Evolutionary conservation across 2,888 invertebrate genomes (phyloP).

Genomic region (Ditula angustiorana): DNA sequence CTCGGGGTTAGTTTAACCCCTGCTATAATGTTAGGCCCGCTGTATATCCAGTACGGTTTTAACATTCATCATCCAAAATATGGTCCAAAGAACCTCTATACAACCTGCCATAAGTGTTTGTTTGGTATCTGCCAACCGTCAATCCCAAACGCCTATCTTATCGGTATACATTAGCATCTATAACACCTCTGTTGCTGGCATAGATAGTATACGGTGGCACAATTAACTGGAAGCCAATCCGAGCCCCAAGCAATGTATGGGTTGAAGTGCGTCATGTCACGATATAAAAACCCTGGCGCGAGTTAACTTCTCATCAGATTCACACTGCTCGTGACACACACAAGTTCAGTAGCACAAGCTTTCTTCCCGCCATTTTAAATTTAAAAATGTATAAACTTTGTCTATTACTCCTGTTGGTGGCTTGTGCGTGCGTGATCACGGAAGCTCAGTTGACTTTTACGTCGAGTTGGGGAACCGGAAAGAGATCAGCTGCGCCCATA

Average conservation of each 20-base stretch:
- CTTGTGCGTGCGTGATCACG: conserved; percentile 54
- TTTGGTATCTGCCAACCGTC: conserved; percentile 14
- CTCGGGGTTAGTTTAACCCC: no score
- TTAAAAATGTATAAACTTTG: conserved; percentile 61
- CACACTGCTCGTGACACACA: not conserved
- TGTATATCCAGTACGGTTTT: no score
- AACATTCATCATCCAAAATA: no score
- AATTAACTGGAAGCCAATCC: conserved; percentile 23
- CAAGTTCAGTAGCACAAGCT: not conserved
- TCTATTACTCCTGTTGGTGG: conserved; percentile 58
- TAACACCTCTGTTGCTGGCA: not conserved
- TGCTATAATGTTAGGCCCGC: no score
- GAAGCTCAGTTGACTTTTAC: conserved; percentile 85
- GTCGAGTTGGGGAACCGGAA: conserved; percentile 82
- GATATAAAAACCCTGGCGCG: conserved; percentile 21
- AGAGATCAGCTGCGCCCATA: conserved; percentile 62
- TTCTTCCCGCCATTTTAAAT: conserved; percentile 7
- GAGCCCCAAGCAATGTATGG: not conserved
- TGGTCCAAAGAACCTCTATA: no score
- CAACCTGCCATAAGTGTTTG: not conserved
- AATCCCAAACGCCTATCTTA: conserved; percentile 10
- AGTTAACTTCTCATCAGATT: not conserved
- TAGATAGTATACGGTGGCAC: not conserved
- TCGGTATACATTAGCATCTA: not conserved
- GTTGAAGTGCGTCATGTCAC: conserved; percentile 22